Conservation (phyloP, 2,888 invertebrate species). For the Nomada ruficornis region DNA sequence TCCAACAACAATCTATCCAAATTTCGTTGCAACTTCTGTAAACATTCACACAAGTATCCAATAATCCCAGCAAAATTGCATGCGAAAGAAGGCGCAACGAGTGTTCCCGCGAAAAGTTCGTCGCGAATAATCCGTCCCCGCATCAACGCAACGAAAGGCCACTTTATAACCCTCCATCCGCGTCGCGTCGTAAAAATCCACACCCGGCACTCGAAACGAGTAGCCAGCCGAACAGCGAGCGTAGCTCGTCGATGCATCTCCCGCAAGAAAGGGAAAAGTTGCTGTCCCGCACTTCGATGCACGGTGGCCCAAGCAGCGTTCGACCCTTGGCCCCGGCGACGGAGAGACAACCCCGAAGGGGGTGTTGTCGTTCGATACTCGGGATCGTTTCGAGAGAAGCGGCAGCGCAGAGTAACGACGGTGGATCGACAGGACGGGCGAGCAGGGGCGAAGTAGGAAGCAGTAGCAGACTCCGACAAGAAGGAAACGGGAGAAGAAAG, state of each 20-base stretch:
- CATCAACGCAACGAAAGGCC: background rate
- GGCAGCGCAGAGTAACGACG: background rate
- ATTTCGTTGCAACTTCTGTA: too few species aligned
- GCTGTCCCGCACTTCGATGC: background rate
- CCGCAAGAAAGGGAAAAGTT: conserved; percentile 11
- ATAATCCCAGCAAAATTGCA: background rate
- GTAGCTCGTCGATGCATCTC: conserved; percentile 1
- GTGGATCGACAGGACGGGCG: conserved; percentile 2
- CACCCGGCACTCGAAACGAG: conserved; percentile 6
- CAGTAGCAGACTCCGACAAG: conserved; percentile 25
- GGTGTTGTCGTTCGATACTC: conserved; percentile 53
- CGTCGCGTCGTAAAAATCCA: conserved; percentile 8
- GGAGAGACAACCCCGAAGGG: conserved; percentile 28
- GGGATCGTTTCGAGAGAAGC: conserved; percentile 47
- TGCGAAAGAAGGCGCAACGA: background rate
- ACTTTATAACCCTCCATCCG: background rate
- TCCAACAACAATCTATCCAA: too few species aligned
- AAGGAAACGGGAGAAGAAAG: conserved; percentile 43
- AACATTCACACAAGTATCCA: too few species aligned
- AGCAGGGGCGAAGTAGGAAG: conserved; percentile 9
- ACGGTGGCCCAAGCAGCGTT: conserved; percentile 18
- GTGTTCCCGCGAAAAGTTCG: background rate
- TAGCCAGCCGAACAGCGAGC: background rate
- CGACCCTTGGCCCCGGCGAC: conserved; percentile 25
- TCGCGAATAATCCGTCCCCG: background rate